Conservation (phyloP, 1,140 invertebrate species). For the Ganaspis sp. region DNA sequence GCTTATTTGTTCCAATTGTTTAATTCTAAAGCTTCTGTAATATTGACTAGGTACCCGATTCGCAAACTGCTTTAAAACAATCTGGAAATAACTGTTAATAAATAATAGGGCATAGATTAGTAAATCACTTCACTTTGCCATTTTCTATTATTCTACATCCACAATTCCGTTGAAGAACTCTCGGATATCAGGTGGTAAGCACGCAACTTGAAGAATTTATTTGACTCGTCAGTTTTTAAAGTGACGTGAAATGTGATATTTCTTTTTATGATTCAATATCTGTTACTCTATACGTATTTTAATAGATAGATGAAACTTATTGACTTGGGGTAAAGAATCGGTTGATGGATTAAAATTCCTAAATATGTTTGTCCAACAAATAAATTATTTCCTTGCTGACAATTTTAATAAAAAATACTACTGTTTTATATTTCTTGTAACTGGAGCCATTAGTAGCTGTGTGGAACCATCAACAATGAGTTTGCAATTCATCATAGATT, state of each 20-base stretch:
- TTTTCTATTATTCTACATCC: constrained; percentile 4
- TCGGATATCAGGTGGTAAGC: not conserved
- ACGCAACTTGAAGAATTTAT: constrained; percentile 9
- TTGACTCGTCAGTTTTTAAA: constrained; percentile 2
- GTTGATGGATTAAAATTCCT: not conserved
- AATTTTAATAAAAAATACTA: constrained; percentile 33
- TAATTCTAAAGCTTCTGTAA: not conserved
- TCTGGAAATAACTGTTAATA: not conserved
- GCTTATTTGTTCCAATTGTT: not conserved
- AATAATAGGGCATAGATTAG: not conserved
- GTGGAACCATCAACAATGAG: constrained; percentile 58
- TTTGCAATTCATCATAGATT: constrained; percentile 73
- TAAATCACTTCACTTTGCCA: constrained; percentile 1
- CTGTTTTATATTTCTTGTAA: constrained; percentile 36
- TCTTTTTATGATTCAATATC: not conserved
- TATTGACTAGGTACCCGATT: not conserved
- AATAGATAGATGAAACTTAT: too few relatives aligned
- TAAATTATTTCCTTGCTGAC: not conserved
- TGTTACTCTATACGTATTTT: not conserved
- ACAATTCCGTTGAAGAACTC: not conserved
- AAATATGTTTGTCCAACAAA: not conserved
- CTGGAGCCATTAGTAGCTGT: constrained; percentile 43
- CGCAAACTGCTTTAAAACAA: not conserved
- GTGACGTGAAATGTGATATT: not conserved
- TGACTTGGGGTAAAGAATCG: not conserved